Conservation (phyloP, 1,140 invertebrate genomes). For the Luehdorfia chinensis region DNA sequence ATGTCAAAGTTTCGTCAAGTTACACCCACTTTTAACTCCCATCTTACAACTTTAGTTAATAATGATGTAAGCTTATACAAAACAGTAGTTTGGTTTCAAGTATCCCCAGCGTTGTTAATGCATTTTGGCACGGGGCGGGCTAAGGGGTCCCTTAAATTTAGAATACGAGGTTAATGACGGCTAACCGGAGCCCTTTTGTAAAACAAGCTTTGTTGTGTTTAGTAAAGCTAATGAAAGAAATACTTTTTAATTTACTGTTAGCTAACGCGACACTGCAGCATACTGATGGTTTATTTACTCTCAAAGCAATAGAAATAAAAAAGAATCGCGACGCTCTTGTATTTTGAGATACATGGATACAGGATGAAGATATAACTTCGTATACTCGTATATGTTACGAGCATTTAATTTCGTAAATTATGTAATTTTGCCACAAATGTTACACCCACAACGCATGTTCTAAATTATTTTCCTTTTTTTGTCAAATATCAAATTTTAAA, state of each 20-base stretch:
- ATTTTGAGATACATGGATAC: no score
- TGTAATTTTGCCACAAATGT: background rate
- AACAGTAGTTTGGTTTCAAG: slow-evolving; percentile 43
- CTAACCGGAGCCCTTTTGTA: slow-evolving; percentile 21
- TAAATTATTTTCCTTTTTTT: no score
- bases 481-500: no score
- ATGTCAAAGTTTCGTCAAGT: slow-evolving; percentile 10
- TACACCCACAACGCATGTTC: no score
- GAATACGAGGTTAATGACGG: slow-evolving; percentile 26
- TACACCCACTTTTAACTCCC: slow-evolving; percentile 24
- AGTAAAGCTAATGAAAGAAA: slow-evolving; percentile 4
- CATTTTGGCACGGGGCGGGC: slow-evolving; percentile 40
- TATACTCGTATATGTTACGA: no score
- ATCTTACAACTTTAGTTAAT: slow-evolving; percentile 28
- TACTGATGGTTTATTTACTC: no score
- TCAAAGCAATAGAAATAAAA: no score
- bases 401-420: no score
- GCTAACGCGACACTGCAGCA: no score
- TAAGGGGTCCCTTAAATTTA: slow-evolving; percentile 29
- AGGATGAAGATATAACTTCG: no score
- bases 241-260: slow-evolving; percentile 1
- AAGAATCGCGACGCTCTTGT: no score
- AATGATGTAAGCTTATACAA: slow-evolving; percentile 43
- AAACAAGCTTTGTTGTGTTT: slow-evolving; percentile 16
- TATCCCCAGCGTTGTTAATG: slow-evolving; percentile 38